phyloP scores from a whole-genome alignment of 2,113 vertebrate species.

The Macquaria ambigua region DNA sequence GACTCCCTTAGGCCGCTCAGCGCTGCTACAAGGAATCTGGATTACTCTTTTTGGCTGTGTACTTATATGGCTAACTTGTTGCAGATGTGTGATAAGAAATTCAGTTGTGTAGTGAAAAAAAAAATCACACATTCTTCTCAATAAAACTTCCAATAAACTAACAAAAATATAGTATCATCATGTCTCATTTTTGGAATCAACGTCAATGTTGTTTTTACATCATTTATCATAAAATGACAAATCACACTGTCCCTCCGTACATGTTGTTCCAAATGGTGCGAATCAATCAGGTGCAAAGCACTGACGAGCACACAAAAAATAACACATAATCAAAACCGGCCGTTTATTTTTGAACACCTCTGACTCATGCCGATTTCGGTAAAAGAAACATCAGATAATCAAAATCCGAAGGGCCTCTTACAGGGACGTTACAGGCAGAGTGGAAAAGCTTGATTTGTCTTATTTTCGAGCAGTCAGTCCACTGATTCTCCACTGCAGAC shows the following conservation, averaged over 20 bases:
- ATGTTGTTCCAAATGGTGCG: conserved; percentile 14
- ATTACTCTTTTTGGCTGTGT: conserved; percentile 24
- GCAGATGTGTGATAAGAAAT: conserved; percentile 65
- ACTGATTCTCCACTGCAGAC: conserved; percentile 10
- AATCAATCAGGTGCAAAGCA: not conserved
- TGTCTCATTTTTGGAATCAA: conserved; percentile 1
- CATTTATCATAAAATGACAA: conserved; percentile 40
- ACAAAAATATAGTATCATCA: not conserved
- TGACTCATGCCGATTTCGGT: conserved; percentile 67
- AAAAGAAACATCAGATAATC: conserved; percentile 41
- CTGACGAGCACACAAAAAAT: not conserved
- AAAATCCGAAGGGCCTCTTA: conserved; percentile 6
- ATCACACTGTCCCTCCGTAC: not conserved
- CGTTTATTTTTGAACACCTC: conserved; percentile 6
- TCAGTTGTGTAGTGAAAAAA: conserved; percentile 3
- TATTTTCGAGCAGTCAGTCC: conserved; percentile 2
- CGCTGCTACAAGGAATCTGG: conserved; percentile 28
- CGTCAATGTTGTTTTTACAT: not conserved
- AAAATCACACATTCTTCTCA: conserved; percentile 37
- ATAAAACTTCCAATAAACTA: conserved; percentile 39
- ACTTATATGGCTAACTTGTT: conserved; percentile 46
- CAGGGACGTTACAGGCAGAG: conserved; percentile 8
- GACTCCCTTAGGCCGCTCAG: conserved; percentile 25
- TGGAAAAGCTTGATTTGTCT: conserved; percentile 42
- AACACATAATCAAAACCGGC: conserved; percentile 36